phyloP scores from a whole-genome alignment of 2,888 invertebrate species.

The Rugalucina vietnamica region DNA sequence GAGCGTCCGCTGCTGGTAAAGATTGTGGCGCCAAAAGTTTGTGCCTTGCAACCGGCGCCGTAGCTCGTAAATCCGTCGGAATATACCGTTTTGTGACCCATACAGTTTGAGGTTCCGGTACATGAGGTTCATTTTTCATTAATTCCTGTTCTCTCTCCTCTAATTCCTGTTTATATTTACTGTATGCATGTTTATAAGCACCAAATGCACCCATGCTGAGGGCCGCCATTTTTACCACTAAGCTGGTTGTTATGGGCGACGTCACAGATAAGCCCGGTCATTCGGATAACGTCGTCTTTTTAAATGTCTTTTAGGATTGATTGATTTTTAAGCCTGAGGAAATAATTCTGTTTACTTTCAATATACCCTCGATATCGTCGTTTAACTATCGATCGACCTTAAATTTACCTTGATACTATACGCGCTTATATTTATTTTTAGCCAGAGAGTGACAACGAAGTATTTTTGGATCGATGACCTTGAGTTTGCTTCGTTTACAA shows the following conservation, averaged over 20 bases:
- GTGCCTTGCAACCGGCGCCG: slow-evolving; percentile 80
- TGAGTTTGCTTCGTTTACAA: too few species aligned
- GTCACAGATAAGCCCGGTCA: slow-evolving; percentile 27
- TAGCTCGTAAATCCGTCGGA: slow-evolving; percentile 77
- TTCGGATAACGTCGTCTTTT: neutral
- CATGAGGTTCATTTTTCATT: slow-evolving; percentile 36
- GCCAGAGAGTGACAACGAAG: too few species aligned
- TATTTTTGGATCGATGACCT: too few species aligned
- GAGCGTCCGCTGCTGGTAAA: slow-evolving; percentile 67
- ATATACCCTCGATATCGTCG: too few species aligned
- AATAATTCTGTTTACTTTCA: too few species aligned
- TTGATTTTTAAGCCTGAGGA: too few species aligned
- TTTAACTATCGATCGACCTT: too few species aligned
- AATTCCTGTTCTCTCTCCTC: slow-evolving; percentile 62
- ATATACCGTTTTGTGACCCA: slow-evolving; percentile 81
- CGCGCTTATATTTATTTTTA: too few species aligned
- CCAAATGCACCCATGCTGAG: slow-evolving; percentile 76
- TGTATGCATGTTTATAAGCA: slow-evolving; percentile 74
- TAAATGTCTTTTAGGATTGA: too few species aligned
- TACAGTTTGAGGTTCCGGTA: slow-evolving; percentile 69
- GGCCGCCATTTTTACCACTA: slow-evolving; percentile 73
- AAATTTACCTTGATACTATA: too few species aligned
- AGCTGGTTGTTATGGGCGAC: slow-evolving; percentile 59
- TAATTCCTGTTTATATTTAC: slow-evolving; percentile 69
- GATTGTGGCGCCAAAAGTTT: slow-evolving; percentile 71